These are phyloP conservation scores for Imbricaverruca yamaguchii DNA, from an alignment of 2,888 invertebrate species.

Conservation along the genomic window DNA sequence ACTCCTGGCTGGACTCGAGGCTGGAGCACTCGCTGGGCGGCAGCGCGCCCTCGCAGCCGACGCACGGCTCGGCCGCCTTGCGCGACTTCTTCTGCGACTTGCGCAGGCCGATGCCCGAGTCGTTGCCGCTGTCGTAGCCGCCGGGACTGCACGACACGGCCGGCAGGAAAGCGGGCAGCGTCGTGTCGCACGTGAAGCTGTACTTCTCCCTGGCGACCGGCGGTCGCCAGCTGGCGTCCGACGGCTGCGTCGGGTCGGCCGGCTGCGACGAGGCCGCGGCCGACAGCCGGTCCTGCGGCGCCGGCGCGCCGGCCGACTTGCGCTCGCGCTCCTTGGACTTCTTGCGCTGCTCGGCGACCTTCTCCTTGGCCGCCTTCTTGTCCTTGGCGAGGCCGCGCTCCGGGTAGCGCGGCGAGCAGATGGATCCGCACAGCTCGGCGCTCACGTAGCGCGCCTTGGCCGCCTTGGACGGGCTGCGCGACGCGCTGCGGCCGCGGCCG, in stretches of 20 bases:
- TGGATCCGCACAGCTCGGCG: neutral
- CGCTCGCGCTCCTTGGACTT: neutral
- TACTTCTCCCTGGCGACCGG: neutral
- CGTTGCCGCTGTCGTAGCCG: conserved; percentile 25
- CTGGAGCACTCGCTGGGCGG: conserved; percentile 77
- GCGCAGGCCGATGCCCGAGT: conserved; percentile 26
- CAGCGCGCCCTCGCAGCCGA: conserved; percentile 82
- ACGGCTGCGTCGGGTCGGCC: neutral
- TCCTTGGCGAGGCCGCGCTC: conserved; percentile 1
- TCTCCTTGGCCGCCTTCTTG: neutral
- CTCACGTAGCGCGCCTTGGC: neutral
- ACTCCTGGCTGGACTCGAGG: conserved; percentile 57
- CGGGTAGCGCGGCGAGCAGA: conserved; percentile 9
- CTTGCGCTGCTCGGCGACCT: neutral
- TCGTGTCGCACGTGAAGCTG: conserved; percentile 13
- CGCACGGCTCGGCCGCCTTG: conserved; percentile 61
- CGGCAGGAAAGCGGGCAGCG: conserved; percentile 16
- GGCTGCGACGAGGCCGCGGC: neutral
- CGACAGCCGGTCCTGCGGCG: neutral
- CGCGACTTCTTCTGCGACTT: conserved; percentile 30
- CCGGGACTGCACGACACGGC: conserved; percentile 13
- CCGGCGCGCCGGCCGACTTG: neutral
- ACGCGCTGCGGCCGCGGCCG: neutral
- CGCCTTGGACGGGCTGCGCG: neutral
- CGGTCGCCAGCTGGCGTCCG: neutral